Percentiles rank a stretch among this genome's conserved stretches.
Conservation (phyloP, 2,888 invertebrate genomes). For the Oscheius onirici region DNA sequence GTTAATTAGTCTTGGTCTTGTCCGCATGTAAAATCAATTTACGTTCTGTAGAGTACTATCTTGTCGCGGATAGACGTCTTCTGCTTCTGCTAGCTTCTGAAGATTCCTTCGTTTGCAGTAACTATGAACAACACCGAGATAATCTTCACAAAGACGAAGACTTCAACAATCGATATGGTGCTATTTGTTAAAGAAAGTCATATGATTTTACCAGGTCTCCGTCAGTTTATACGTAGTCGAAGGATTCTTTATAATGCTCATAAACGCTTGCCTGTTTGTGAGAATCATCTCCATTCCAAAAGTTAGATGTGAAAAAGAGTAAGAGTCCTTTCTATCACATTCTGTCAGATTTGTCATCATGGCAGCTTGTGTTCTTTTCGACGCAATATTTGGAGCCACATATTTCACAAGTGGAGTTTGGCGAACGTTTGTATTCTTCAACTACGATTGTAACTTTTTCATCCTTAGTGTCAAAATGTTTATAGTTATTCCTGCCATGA, state of each 20-base stretch:
- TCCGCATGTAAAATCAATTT: not conserved
- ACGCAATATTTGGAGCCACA: constrained; percentile 45
- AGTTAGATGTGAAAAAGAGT: constrained; percentile 42
- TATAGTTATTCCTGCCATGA: constrained; percentile 43
- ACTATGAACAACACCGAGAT: not conserved
- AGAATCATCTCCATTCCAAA: constrained; percentile 37
- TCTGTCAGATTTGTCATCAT: constrained; percentile 41
- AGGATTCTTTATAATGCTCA: constrained; percentile 36
- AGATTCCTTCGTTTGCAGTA: not conserved
- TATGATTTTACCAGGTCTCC: constrained; percentile 33
- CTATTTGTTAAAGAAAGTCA: not conserved
- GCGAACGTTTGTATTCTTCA: constrained; percentile 34
- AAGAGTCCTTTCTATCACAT: not conserved
- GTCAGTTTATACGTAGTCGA: constrained; percentile 37
- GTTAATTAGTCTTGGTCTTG: not conserved
- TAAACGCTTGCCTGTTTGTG: constrained; percentile 35
- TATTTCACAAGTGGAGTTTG: constrained; percentile 45
- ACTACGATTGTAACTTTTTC: constrained; percentile 38
- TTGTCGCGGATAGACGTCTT: not conserved
- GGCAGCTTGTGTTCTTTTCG: constrained; percentile 47
- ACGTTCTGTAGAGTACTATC: too few species aligned
- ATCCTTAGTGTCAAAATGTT: not conserved
- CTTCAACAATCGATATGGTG: constrained; percentile 6
- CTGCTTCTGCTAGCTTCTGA: not conserved
- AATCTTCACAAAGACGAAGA: not conserved